These are phyloP conservation scores for Eriocheir sinensis DNA, from an alignment of 1,140 invertebrate species.

Conservation along the genomic window DNA sequence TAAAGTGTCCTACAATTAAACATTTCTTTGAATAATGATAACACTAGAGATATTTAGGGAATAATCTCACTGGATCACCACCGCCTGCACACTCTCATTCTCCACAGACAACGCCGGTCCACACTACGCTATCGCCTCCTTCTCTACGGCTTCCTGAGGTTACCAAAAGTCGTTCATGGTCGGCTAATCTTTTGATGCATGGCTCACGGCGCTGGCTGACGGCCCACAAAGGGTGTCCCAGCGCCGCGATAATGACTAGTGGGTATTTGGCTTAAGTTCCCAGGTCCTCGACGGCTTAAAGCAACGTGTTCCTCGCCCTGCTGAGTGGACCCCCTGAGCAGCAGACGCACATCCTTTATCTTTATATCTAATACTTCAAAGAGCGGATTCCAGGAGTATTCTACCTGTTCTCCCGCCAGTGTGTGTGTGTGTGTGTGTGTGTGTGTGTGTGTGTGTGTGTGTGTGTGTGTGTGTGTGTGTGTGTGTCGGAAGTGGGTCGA, in stretches of 20 bases:
- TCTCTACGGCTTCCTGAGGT: neutral
- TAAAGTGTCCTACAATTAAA: neutral
- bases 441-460: constrained; percentile 4
- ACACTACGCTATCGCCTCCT: neutral
- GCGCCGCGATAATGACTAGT: no score
- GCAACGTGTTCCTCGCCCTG: no score
- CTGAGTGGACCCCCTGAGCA: no score
- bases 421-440: neutral
- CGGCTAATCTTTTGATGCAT: neutral
- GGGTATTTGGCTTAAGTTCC: neutral
- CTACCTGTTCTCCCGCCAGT: neutral
- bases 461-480: neutral
- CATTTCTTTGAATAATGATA: neutral
- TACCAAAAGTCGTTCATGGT: neutral
- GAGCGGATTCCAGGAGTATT: no score
- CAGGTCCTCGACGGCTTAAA: neutral
- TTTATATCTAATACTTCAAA: no score
- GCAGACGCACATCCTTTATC: no score
- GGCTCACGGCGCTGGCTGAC: neutral
- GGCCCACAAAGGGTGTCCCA: neutral
- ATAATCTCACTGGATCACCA: neutral
- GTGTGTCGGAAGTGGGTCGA: no score
- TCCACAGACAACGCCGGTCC: neutral
- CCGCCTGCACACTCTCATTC: neutral
- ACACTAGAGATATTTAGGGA: neutral